Base-by-base conservation (phyloP, 2,113 vertebrate genomes). In the Hiodon alosoides region DNA sequence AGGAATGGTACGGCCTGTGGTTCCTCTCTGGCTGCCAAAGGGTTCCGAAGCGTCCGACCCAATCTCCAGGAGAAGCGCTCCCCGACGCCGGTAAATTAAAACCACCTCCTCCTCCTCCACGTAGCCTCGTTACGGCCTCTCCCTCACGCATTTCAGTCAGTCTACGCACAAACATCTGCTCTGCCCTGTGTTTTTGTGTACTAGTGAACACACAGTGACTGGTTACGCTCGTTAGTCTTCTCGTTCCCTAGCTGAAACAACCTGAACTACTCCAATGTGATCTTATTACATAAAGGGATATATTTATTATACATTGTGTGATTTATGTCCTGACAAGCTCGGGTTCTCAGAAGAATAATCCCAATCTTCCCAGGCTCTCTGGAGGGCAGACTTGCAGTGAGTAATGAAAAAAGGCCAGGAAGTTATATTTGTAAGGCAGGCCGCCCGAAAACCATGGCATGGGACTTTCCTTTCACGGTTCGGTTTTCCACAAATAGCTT, bases 11-110 rank as follows among this genome's bases (percentile, higher is more conserved):
- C 96, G 61, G 83, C 90, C 54, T 85, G 31, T 2, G 31, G 87
- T 85, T 97, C 95, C 58, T 97, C 97, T 85, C 94, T 99, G 80
- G 93, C 94, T 82, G 94, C 95, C 82, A 99, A 98, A 92, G 96
- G 96, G 55, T 99, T 98, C 84, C 92, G 96, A 85, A 98, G 96
- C 0, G 94, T 98, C 82, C 92, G 93, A 74, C 96, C 96, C 81
- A 96, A 95, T 79, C 91, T 99, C 0, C 94, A 96, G 85, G 96
- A 98, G 76, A 97, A 95, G 87, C 97, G 89, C 83, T 94, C 95
- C 6, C 91, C 95, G 70, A 85, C 90, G 79, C 94, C 93, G 95
- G 97, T 99, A 94, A 91, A 60, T 55, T 58, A 1, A 50, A 3
- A 67, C 48, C 7, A 1, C 7, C 14, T 14, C 65, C 11, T 11